These are phyloP conservation scores for Seriola dumerili DNA, from an alignment of 2,113 vertebrate genomes.

Conservation along the genomic window DNA sequence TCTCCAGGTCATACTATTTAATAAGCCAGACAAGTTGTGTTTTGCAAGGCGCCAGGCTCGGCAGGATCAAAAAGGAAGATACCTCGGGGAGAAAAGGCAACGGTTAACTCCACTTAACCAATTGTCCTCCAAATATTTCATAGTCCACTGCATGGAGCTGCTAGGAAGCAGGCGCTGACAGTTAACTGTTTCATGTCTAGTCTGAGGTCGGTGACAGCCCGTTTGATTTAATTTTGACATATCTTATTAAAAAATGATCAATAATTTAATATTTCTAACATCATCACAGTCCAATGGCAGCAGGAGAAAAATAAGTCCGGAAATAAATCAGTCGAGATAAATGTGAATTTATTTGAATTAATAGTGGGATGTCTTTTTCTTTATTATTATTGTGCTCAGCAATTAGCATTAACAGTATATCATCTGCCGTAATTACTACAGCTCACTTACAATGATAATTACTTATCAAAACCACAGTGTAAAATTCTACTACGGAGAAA, in stretches of 20 bases:
- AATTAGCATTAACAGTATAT: background rate
- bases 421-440: background rate
- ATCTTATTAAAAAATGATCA: background rate
- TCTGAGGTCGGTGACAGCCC: background rate
- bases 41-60: constrained; percentile 89
- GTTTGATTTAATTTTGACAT: constrained; percentile 2
- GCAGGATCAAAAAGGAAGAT: constrained; percentile 87
- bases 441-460: background rate
- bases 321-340: background rate
- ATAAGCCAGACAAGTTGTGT: constrained; percentile 90
- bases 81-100: constrained; percentile 87
- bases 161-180: constrained; percentile 70
- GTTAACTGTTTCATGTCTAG: constrained; percentile 76
- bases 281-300: too few relatives aligned
- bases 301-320: background rate
- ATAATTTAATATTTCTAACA: background rate
- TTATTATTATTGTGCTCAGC: background rate
- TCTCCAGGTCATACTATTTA: constrained; percentile 87
- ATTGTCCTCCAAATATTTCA: constrained; percentile 87
- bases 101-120: constrained; percentile 87
- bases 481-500: background rate
- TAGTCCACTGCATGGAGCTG: constrained; percentile 79
- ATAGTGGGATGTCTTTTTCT: background rate
- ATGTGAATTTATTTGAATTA: background rate
- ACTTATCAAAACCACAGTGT: too few relatives aligned